Evolutionary conservation across 2,113 vertebrate genomes (phyloP), one percentile per base, ranked within the genome.

Genomic region (Zosterops borbonicus): DNA sequence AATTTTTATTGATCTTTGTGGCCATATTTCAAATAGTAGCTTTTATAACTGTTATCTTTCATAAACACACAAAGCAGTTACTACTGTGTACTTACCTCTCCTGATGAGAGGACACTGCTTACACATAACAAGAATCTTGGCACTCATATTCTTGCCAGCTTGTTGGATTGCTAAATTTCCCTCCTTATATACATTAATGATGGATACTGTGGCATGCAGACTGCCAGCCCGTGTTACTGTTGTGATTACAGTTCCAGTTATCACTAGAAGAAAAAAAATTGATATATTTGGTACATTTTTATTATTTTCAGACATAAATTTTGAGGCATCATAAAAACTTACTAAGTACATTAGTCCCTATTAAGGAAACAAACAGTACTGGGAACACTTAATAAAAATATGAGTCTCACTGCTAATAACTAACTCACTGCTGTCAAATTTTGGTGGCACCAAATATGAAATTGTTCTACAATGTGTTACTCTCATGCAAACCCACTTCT

Each of bases 141-240:
- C 98, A 90, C 99, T 99, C 99, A 99, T 99, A 67, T 97, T 99
- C 97, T 99, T 99, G 90, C 99, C 99, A 0, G 99, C 99, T 96
- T 99, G 99, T 80, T 99, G 99, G 82, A 99, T 99, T 73, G 98
- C 98, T 97, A 99, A 94, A 70, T 87, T 99, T 56, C 99, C 99
- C 93, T 99, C 99, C 92, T 99, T 99, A 52, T 99, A 99, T 67
- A 99, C 98, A 76, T 98, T 99, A 96, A 99, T 99, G 96, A 99
- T 99, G 3, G 99, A 98, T 95, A 99, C 58, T 0, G 99, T 99
- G 93, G 98, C 98, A 7, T 98, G 98, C 94, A 99, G 96, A 55
- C 99, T 99, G 86, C 99, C 98, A 76, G 98, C 98, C 65, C 97
- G 98, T 0, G 97, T 94, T 87, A 97, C 81, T 2, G 98, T 97